Conservation (phyloP, 2,888 invertebrate genomes). For the Teinopalpus imperialis region DNA sequence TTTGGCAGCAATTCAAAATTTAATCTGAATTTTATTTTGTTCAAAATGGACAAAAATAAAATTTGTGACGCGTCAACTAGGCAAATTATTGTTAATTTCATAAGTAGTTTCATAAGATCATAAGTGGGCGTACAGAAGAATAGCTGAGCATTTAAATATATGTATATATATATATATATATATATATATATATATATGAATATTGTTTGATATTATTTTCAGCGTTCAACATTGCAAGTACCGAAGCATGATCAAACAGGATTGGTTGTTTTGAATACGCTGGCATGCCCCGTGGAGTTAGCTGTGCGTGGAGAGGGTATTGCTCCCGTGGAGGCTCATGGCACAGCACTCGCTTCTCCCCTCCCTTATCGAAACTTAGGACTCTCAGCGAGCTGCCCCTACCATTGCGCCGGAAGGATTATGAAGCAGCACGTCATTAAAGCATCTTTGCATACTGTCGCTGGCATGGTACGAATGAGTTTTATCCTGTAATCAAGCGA, state of each 20-base stretch:
- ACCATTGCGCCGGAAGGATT: slow-evolving; percentile 57
- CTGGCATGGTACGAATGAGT: slow-evolving; percentile 60
- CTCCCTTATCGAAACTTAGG: slow-evolving; percentile 47
- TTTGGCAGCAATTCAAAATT: no score
- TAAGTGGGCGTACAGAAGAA: no score
- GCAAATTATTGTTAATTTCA: no score
- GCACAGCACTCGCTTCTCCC: slow-evolving; percentile 65
- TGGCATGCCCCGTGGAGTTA: slow-evolving; percentile 80
- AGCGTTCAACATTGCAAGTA: slow-evolving; percentile 70
- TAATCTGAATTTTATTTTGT: no score
- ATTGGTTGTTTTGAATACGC: slow-evolving; percentile 83
- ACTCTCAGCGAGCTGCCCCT: slow-evolving; percentile 45
- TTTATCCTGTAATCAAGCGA: no score
- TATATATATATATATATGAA: no score
- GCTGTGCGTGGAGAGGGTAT: slow-evolving; percentile 53
- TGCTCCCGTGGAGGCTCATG: slow-evolving; percentile 55
- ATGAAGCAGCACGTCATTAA: slow-evolving; percentile 47
- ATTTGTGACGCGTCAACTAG: no score
- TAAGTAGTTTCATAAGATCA: no score
- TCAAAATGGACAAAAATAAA: no score
- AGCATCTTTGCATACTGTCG: slow-evolving; percentile 50
- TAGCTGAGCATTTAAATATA: no score
- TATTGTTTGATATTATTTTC: no score
- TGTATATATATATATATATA: no score
- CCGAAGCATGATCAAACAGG: slow-evolving; percentile 70